These are phyloP conservation scores for Sepiola atlantica DNA, from an alignment of 2,888 invertebrate species.

Conservation along the genomic window DNA sequence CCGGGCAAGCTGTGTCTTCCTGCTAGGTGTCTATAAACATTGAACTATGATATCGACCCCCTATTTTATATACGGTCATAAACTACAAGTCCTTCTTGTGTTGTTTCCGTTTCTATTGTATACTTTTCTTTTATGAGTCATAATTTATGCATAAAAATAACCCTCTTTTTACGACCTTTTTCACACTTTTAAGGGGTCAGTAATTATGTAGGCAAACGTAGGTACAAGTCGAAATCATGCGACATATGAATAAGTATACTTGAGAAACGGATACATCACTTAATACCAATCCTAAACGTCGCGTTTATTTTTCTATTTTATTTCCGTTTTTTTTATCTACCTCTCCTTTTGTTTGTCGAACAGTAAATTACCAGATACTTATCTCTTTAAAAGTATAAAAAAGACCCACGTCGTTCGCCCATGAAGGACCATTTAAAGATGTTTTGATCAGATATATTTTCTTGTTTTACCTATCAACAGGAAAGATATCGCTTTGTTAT, in stretches of 20 bases:
- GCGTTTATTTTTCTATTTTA: background rate
- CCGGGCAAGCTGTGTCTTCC: too few relatives aligned
- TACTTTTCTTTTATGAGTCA: background rate
- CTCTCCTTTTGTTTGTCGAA: background rate
- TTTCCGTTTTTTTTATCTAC: background rate
- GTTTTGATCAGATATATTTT: background rate
- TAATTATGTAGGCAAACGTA: background rate
- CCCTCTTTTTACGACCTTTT: background rate
- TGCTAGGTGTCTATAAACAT: too few relatives aligned
- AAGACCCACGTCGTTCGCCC: background rate
- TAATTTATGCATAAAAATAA: background rate
- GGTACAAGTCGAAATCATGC: background rate
- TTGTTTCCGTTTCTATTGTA: background rate
- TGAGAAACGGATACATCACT: background rate
- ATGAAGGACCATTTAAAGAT: background rate
- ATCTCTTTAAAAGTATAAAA: background rate
- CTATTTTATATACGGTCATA: background rate
- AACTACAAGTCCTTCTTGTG: background rate
- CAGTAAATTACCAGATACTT: background rate
- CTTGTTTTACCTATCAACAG: constrained; percentile 15
- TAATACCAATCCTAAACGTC: background rate
- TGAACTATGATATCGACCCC: background rate
- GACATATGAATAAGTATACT: too few relatives aligned
- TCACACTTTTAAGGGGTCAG: background rate
- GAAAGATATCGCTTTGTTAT: background rate